Evolutionary conservation across 1,140 invertebrate species (phyloP).

Genomic region (Calliphora vicina): DNA sequence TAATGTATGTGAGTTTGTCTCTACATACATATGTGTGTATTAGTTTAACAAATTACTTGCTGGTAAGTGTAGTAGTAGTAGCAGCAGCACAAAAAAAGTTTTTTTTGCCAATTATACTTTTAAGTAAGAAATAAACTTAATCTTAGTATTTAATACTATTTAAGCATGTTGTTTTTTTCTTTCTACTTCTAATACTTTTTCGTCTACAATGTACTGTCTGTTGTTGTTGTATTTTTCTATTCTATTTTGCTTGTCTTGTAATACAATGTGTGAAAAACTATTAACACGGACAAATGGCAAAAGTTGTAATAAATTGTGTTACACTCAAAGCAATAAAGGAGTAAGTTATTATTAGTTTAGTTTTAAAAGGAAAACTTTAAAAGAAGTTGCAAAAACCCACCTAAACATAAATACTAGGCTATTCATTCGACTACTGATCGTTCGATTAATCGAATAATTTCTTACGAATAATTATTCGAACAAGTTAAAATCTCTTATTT

Average conservation of each 20-base stretch:
- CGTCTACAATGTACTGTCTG: neutral
- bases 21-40: neutral
- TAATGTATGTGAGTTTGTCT: neutral
- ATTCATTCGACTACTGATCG: too few relatives aligned
- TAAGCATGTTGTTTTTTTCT: neutral
- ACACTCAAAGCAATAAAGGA: neutral
- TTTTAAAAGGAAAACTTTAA: too few relatives aligned
- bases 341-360: neutral
- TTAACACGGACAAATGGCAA: neutral
- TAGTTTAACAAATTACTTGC: neutral
- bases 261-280: constrained; percentile 4
- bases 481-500: too few relatives aligned
- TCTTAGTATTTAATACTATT: constrained; percentile 6
- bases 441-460: too few relatives aligned
- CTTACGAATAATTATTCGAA: too few relatives aligned
- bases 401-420: too few relatives aligned
- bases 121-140: neutral
- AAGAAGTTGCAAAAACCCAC: too few relatives aligned
- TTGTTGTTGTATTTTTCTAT: neutral
- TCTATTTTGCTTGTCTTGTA: neutral
- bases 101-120: constrained; percentile 7
- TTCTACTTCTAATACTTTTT: neutral
- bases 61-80: neutral
- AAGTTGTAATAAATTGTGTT: neutral
- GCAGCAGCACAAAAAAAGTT: neutral